A percentile compares a stretch with the other conserved stretches of the same genome.
Evolutionary conservation across 2,888 invertebrate species (phyloP).

Genomic region (Melieria picta): DNA sequence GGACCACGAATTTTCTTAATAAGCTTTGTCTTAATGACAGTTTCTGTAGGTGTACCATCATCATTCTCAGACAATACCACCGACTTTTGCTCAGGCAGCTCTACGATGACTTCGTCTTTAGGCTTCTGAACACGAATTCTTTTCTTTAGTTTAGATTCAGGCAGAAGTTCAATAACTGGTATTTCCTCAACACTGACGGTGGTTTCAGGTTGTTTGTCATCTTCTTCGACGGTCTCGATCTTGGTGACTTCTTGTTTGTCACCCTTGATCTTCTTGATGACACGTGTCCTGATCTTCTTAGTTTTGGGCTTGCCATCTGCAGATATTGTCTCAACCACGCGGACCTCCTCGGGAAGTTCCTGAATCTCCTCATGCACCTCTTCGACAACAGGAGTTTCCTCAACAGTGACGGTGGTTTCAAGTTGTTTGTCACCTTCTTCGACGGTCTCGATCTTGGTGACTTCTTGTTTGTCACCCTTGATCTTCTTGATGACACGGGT

Average conservation of each 20-base stretch:
- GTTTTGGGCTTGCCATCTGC: slow-evolving; percentile 38
- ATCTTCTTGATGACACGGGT: slow-evolving; percentile 39
- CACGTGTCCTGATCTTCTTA: slow-evolving; percentile 34
- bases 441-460: slow-evolving; percentile 37
- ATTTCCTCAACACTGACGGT: slow-evolving; percentile 39
- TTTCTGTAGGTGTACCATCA: slow-evolving; percentile 62
- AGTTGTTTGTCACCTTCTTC: slow-evolving; percentile 41
- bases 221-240: slow-evolving; percentile 43
- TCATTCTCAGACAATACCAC: slow-evolving; percentile 63
- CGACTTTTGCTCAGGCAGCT: slow-evolving; percentile 61
- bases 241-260: slow-evolving; percentile 41
- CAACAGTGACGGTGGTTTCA: slow-evolving; percentile 38
- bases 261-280: slow-evolving; percentile 40
- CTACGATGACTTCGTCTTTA: slow-evolving; percentile 56
- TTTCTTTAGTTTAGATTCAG: slow-evolving; percentile 50
- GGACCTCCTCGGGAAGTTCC: slow-evolving; percentile 37
- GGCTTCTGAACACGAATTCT: slow-evolving; percentile 53
- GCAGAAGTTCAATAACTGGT: slow-evolving; percentile 23
- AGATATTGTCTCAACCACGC: slow-evolving; percentile 34
- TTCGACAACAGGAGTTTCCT: slow-evolving; percentile 28
- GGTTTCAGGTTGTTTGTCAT: slow-evolving; percentile 39
- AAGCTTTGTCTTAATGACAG: slow-evolving; percentile 65
- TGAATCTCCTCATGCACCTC: slow-evolving; percentile 21
- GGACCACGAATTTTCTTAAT: slow-evolving; percentile 66
- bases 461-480: slow-evolving; percentile 38